Percentiles rank a stretch among this genome's conserved stretches.
phyloP scores from a whole-genome alignment of 2,888 invertebrate species.

The Agrenia bidenticulata region DNA sequence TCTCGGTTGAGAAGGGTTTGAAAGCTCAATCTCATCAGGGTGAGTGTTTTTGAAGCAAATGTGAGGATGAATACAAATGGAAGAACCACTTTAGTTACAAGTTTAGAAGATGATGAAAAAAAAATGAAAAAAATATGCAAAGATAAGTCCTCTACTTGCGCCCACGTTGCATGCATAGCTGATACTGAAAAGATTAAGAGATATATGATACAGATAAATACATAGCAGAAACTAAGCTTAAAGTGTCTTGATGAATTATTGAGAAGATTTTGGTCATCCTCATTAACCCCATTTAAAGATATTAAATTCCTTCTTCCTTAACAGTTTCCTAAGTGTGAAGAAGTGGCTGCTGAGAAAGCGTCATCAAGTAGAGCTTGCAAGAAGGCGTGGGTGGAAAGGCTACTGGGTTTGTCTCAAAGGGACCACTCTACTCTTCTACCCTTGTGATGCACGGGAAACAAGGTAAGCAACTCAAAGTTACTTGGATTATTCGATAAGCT shows the following conservation, averaged over 20 bases:
- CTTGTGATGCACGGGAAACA: constrained; percentile 83
- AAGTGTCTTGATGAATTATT: too few species aligned
- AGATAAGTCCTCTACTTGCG: too few species aligned
- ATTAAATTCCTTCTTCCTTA: constrained; percentile 54
- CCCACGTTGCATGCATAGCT: too few species aligned
- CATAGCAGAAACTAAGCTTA: too few species aligned
- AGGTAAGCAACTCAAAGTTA: constrained; percentile 38
- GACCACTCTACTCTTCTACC: constrained; percentile 92
- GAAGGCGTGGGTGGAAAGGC: constrained; percentile 96
- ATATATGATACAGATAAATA: too few species aligned
- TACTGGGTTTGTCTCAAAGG: constrained; percentile 99
- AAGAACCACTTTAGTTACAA: too few species aligned
- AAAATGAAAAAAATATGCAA: too few species aligned
- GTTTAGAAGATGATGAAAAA: too few species aligned
- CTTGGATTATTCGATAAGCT: background rate
- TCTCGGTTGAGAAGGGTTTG: background rate
- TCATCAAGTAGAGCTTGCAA: constrained; percentile 92
- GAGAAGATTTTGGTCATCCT: too few species aligned
- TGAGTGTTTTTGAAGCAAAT: constrained; percentile 4
- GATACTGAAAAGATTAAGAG: too few species aligned
- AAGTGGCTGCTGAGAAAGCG: constrained; percentile 97
- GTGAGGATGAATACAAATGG: too few species aligned
- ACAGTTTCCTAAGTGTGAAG: constrained; percentile 93
- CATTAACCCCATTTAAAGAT: too few species aligned
- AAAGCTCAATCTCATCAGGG: constrained; percentile 1